A percentile compares a stretch with the other conserved stretches of the same genome.
phyloP scores from a whole-genome alignment of 2,888 invertebrate genomes.

The Phortica magna region DNA sequence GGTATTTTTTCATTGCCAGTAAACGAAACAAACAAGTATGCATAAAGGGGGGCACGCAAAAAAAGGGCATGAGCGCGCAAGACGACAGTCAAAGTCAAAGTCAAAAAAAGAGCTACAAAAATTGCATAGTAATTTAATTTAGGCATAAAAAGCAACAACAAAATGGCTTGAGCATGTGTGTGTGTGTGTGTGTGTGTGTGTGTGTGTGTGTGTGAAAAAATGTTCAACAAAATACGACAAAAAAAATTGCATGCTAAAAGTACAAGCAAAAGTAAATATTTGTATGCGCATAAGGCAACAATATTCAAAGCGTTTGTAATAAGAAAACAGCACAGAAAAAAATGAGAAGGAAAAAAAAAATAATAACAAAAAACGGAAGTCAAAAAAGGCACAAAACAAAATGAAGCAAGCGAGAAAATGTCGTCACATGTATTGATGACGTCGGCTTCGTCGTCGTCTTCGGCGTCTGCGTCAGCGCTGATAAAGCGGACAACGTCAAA shows the following conservation, averaged over 20 bases:
- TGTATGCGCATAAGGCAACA: background rate
- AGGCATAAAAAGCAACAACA: slow-evolving; percentile 41
- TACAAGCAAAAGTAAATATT: no score
- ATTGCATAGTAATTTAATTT: slow-evolving; percentile 69
- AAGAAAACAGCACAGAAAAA: background rate
- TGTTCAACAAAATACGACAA: no score
- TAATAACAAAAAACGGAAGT: background rate
- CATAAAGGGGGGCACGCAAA: background rate
- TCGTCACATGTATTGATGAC: background rate
- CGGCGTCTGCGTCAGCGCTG: background rate
- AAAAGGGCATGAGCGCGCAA: slow-evolving; percentile 28
- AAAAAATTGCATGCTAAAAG: no score
- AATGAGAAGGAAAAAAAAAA: background rate
- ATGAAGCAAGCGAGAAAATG: background rate
- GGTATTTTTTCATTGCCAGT: slow-evolving; percentile 34
- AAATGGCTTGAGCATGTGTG: slow-evolving; percentile 41
- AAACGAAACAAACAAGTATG: no score
- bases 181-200: slow-evolving; percentile 48
- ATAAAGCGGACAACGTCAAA: slow-evolving; percentile 54
- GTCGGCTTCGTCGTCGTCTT: background rate
- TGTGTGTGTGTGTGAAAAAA: no score
- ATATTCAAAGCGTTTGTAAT: background rate
- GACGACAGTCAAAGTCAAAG: slow-evolving; percentile 30
- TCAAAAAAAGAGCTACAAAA: slow-evolving; percentile 65
- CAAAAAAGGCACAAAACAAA: background rate